phyloP scores from a whole-genome alignment of 2,888 invertebrate genomes.

The Uloborus plumipes region DNA sequence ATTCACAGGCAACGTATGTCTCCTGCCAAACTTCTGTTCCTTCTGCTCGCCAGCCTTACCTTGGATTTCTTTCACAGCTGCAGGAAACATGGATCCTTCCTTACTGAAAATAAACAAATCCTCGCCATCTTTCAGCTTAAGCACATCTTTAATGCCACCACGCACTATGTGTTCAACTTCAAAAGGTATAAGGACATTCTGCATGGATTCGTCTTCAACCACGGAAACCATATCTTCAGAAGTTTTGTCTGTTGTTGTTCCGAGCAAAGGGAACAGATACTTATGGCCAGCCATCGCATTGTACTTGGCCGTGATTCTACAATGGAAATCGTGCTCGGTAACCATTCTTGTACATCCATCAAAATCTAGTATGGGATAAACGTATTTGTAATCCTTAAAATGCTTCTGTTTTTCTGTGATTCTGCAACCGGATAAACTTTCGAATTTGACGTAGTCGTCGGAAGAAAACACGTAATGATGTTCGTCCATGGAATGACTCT shows the following conservation, averaged over 20 bases:
- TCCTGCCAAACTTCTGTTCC: slow-evolving; percentile 9
- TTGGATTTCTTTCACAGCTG: slow-evolving; percentile 40
- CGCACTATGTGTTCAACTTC: slow-evolving; percentile 62
- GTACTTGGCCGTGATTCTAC: slow-evolving; percentile 60
- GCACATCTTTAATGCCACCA: slow-evolving; percentile 55
- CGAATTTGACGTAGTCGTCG: slow-evolving; percentile 46
- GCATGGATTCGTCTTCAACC: slow-evolving; percentile 41
- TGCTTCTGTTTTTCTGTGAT: slow-evolving; percentile 78
- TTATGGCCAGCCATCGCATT: slow-evolving; percentile 71
- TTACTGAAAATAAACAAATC: slow-evolving; percentile 54
- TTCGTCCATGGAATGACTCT: slow-evolving; percentile 76
- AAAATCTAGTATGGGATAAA: slow-evolving; percentile 76
- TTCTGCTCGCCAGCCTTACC: background rate
- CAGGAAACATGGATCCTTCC: slow-evolving; percentile 50
- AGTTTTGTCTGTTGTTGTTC: slow-evolving; percentile 77
- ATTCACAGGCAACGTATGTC: slow-evolving; percentile 45
- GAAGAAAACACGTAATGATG: slow-evolving; percentile 74
- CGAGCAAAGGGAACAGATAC: slow-evolving; percentile 83
- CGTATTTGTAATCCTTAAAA: slow-evolving; percentile 81
- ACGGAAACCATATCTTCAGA: slow-evolving; percentile 33
- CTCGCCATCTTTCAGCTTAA: slow-evolving; percentile 40
- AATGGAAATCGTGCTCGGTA: slow-evolving; percentile 65
- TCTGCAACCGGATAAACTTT: slow-evolving; percentile 62
- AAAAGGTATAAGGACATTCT: slow-evolving; percentile 50
- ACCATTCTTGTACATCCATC: slow-evolving; percentile 54